A percentile compares a stretch with the other conserved stretches of the same genome.
Conservation (phyloP, 2,113 vertebrate species). For the Cyprinodon variegatus region DNA sequence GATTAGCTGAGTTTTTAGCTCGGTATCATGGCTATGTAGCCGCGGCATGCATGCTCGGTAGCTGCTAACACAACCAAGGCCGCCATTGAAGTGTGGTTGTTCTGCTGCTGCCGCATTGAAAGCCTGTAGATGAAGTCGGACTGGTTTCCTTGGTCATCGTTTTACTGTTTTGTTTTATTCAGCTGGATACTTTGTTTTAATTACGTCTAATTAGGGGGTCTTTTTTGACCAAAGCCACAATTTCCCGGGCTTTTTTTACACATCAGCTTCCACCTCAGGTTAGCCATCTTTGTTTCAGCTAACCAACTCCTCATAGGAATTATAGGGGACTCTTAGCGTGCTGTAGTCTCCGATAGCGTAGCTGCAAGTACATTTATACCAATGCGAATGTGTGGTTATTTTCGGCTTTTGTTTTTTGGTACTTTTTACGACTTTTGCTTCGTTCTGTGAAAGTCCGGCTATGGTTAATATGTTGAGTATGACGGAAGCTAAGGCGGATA, state of each 20-base stretch:
- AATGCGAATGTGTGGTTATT: neutral
- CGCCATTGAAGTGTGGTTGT: constrained; percentile 67
- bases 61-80: constrained; percentile 65
- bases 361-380: neutral
- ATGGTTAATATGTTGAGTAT: constrained; percentile 56
- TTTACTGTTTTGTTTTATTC: no score
- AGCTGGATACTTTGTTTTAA: no score
- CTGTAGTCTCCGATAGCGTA: constrained; percentile 15
- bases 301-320: constrained; percentile 33
- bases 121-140: constrained; percentile 15
- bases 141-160: accelerated
- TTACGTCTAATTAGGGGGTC: no score
- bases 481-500: constrained; percentile 78
- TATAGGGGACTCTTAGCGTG: constrained; percentile 53
- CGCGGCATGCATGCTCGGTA: constrained; percentile 48
- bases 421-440: neutral
- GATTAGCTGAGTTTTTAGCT: constrained; percentile 73
- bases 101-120: constrained; percentile 55
- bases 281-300: constrained; percentile 75
- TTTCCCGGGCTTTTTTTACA: constrained; percentile 77
- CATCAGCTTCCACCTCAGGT: constrained; percentile 33
- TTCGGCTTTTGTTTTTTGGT: no score
- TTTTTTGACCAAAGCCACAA: no score
- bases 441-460: neutral
- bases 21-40: constrained; percentile 68